Conservation (phyloP, 1,140 invertebrate species). For the Drosophila pandora region DNA sequence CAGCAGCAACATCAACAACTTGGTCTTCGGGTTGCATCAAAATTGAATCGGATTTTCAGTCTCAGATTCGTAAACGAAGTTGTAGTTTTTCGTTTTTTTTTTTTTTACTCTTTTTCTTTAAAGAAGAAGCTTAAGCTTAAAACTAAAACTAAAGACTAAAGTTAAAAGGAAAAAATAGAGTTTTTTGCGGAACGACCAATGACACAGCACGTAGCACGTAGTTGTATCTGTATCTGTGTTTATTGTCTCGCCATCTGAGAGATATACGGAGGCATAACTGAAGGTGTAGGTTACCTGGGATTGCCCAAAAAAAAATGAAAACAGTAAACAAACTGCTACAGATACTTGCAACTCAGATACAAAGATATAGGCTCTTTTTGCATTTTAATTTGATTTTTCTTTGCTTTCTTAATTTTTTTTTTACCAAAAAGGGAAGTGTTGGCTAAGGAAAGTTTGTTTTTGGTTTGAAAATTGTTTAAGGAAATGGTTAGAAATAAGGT, state of each 20-base stretch:
- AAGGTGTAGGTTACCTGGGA: slow-evolving; percentile 70
- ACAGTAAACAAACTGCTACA: slow-evolving; percentile 25
- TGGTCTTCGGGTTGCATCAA: slow-evolving; percentile 64
- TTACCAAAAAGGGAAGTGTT: not conserved
- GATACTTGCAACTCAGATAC: not conserved
- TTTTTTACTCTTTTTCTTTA: too few relatives aligned
- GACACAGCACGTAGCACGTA: slow-evolving; percentile 58
- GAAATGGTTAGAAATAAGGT: not conserved
- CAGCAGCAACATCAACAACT: too few relatives aligned
- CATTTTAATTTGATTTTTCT: too few relatives aligned
- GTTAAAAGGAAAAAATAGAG: not conserved
- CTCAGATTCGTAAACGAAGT: slow-evolving; percentile 17
- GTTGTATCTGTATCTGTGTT: slow-evolving; percentile 11
- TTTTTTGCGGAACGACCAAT: slow-evolving; percentile 40
- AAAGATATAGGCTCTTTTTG: too few relatives aligned
- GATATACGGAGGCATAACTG: slow-evolving; percentile 17
- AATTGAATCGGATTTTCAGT: slow-evolving; percentile 20
- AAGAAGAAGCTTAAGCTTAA: not conserved
- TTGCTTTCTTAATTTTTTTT: too few relatives aligned
- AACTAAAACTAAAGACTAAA: not conserved
- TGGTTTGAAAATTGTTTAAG: not conserved
- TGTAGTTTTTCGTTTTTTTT: not conserved
- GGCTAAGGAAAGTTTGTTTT: not conserved
- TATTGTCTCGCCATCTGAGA: not conserved
- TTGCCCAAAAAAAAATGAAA: slow-evolving; percentile 38